These are phyloP conservation scores for Aethes cnicana DNA, from an alignment of 2,888 invertebrate genomes.

Conservation along the genomic window DNA sequence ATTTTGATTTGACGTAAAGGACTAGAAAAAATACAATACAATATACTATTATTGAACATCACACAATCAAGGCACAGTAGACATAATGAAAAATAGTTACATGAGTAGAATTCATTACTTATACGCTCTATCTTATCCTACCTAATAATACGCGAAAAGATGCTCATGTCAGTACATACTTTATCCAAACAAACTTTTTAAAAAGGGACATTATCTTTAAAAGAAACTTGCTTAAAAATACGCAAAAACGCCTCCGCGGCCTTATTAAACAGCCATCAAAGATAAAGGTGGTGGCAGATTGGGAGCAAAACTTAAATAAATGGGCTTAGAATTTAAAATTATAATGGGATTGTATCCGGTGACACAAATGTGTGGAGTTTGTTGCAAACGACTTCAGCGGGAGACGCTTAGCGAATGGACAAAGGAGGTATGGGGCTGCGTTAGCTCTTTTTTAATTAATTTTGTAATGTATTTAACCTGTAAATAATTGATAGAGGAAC, in stretches of 20 bases:
- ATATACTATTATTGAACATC: too few species aligned
- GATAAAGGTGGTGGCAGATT: slow-evolving; percentile 65
- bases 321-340: slow-evolving; percentile 82
- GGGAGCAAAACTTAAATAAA: slow-evolving; percentile 75
- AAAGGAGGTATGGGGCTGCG: slow-evolving; percentile 46
- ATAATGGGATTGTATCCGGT: slow-evolving; percentile 83
- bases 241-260: slow-evolving; percentile 1
- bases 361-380: slow-evolving; percentile 83
- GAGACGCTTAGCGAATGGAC: slow-evolving; percentile 62
- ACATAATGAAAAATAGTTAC: too few species aligned
- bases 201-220: slow-evolving; percentile 2
- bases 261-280: slow-evolving; percentile 75
- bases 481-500: too few species aligned
- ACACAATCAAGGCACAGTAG: too few species aligned
- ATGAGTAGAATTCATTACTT: too few species aligned
- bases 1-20: too few species aligned
- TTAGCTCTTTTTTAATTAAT: not conserved
- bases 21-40: too few species aligned
- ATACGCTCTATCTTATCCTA: too few species aligned
- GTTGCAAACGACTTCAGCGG: slow-evolving; percentile 81
- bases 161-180: too few species aligned
- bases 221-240: slow-evolving; percentile 15
- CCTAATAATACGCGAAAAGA: too few species aligned
- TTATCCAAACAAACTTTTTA: slow-evolving; percentile 26
- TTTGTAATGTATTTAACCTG: not conserved